Percentiles rank a stretch among this genome's conserved stretches.
These are phyloP conservation scores for Chrysoperla carnea DNA, from an alignment of 1,140 invertebrate genomes.

Conservation along the genomic window DNA sequence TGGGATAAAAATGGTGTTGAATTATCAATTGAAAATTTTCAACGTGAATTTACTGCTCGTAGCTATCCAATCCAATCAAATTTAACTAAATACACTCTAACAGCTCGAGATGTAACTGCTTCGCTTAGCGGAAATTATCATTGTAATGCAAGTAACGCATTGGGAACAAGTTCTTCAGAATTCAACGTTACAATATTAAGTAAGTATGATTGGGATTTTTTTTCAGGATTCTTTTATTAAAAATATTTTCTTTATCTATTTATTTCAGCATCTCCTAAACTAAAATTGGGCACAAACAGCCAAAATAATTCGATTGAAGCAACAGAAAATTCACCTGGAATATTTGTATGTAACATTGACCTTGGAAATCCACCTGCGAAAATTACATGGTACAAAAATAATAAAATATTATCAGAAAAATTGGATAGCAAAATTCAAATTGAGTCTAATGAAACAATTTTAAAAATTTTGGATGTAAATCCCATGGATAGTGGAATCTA, in stretches of 20 bases:
- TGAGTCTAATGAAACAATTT: background rate
- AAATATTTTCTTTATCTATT: too few relatives aligned
- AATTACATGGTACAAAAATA: too few relatives aligned
- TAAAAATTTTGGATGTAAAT: background rate
- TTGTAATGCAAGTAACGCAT: background rate
- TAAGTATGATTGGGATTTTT: background rate
- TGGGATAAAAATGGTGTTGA: background rate
- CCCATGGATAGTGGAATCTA: background rate
- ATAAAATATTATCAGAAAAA: too few relatives aligned
- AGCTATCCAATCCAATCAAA: background rate
- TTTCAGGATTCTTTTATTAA: too few relatives aligned
- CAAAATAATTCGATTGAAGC: too few relatives aligned
- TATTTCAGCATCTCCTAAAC: too few relatives aligned
- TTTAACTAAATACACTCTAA: background rate
- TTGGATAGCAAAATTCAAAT: background rate
- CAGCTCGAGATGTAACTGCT: background rate
- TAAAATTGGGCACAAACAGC: too few relatives aligned
- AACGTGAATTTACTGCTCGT: background rate
- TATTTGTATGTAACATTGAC: too few relatives aligned
- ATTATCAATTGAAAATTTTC: background rate
- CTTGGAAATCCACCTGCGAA: too few relatives aligned
- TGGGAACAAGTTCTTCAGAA: background rate
- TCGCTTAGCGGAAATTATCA: background rate
- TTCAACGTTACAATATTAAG: background rate
- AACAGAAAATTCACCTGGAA: too few relatives aligned